Conservation (phyloP, 2,888 invertebrate genomes). For the Kryphioiulus occultus region DNA sequence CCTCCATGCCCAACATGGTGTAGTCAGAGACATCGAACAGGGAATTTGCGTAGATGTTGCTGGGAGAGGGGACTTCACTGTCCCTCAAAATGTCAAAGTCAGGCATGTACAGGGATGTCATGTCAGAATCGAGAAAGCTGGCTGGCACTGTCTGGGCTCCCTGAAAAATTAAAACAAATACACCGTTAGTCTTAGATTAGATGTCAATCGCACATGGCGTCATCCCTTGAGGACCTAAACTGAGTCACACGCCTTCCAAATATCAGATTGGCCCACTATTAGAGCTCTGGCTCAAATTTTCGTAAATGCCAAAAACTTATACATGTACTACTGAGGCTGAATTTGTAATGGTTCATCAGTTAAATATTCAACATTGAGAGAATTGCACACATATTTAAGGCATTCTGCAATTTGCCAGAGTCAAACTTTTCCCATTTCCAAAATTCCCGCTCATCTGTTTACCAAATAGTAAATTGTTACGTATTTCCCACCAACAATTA, state of each 20-base stretch:
- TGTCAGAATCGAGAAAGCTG: background rate
- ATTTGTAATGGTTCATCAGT: no score
- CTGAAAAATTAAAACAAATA: conserved; percentile 41
- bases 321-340: background rate
- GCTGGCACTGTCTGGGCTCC: conserved; percentile 41
- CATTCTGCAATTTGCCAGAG: no score
- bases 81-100: conserved; percentile 67
- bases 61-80: conserved; percentile 56
- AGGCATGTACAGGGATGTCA: background rate
- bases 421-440: no score
- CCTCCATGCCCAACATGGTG: conserved; percentile 22
- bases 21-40: background rate
- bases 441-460: no score
- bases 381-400: no score
- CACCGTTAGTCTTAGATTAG: background rate
- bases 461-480: no score
- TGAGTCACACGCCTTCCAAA: background rate
- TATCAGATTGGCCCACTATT: no score
- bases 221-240: background rate
- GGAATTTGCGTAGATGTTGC: conserved; percentile 46
- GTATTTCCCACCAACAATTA: no score
- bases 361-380: no score
- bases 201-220: no score
- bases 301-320: background rate
- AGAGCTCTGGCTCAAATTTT: background rate